Conservation (phyloP, 1,140 invertebrate species). For the Ips nitidus region DNA sequence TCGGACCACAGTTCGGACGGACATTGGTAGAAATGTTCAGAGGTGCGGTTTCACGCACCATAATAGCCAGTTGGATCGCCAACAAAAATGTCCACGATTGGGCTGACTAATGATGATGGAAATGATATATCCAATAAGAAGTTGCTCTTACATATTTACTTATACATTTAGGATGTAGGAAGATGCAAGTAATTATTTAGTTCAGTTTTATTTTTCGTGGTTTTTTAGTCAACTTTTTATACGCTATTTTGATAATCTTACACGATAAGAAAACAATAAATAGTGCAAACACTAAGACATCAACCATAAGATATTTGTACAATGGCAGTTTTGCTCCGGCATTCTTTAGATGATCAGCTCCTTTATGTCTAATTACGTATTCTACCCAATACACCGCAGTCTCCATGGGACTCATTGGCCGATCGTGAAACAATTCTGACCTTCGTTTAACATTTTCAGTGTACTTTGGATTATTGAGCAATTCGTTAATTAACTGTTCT, state of each 20-base stretch:
- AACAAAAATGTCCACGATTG: no score
- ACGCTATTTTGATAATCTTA: not conserved
- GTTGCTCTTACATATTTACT: not conserved
- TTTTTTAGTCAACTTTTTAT: conserved; percentile 6
- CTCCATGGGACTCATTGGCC: conserved; percentile 47
- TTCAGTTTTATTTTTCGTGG: not conserved
- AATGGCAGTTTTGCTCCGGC: conserved; percentile 59
- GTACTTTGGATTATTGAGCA: conserved; percentile 32
- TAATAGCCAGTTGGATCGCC: no score
- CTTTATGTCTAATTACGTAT: conserved; percentile 66
- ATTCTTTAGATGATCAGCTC: conserved; percentile 62
- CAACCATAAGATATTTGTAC: conserved; percentile 54
- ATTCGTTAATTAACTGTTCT: conserved; percentile 10
- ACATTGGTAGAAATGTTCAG: no score
- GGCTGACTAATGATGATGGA: no score
- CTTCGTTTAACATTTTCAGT: conserved; percentile 23
- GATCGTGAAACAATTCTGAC: conserved; percentile 30
- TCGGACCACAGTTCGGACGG: no score
- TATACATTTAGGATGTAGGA: not conserved
- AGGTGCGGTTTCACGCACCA: no score
- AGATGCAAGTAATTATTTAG: not conserved
- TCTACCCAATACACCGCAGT: conserved; percentile 67
- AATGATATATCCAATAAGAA: no score
- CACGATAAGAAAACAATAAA: not conserved
- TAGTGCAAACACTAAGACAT: conserved; percentile 19